Conservation (phyloP, 1,140 invertebrate species). For the Manduca sexta region DNA sequence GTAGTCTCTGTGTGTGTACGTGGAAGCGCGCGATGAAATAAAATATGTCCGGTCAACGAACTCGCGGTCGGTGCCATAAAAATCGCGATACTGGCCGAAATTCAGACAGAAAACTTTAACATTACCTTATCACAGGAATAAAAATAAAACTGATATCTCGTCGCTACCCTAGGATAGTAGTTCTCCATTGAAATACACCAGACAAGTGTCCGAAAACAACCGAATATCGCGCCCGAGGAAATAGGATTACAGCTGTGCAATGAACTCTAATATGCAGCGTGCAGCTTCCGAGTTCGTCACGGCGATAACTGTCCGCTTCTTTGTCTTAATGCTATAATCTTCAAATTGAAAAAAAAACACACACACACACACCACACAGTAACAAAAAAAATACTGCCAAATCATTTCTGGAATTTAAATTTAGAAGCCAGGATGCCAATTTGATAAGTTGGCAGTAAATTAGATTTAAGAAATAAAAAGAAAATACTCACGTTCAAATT, state of each 20-base stretch:
- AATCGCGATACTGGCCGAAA: conserved; percentile 70
- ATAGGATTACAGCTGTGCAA: conserved; percentile 44
- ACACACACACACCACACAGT: background rate
- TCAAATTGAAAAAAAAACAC: background rate
- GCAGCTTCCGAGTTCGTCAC: conserved; percentile 27
- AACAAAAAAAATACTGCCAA: no score
- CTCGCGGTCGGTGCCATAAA: conserved; percentile 70
- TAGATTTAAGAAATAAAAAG: conserved; percentile 4
- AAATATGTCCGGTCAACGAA: conserved; percentile 72
- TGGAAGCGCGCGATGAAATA: conserved; percentile 72
- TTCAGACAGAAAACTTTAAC: conserved; percentile 43
- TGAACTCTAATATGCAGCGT: conserved; percentile 43
- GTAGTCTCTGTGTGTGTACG: conserved; percentile 59
- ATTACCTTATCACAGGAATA: no score
- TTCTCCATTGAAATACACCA: background rate
- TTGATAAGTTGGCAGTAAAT: conserved; percentile 4
- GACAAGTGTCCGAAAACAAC: conserved; percentile 5
- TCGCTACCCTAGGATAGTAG: background rate
- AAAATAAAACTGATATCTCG: no score
- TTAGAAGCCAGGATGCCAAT: conserved; percentile 3
- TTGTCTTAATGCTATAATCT: conserved; percentile 18
- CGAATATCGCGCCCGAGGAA: conserved; percentile 20
- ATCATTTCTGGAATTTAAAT: background rate
- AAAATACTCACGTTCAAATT: conserved; percentile 39
- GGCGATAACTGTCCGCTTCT: conserved; percentile 25